These are phyloP conservation scores for Formica aserva DNA, from an alignment of 2,888 invertebrate species.

Conservation along the genomic window DNA sequence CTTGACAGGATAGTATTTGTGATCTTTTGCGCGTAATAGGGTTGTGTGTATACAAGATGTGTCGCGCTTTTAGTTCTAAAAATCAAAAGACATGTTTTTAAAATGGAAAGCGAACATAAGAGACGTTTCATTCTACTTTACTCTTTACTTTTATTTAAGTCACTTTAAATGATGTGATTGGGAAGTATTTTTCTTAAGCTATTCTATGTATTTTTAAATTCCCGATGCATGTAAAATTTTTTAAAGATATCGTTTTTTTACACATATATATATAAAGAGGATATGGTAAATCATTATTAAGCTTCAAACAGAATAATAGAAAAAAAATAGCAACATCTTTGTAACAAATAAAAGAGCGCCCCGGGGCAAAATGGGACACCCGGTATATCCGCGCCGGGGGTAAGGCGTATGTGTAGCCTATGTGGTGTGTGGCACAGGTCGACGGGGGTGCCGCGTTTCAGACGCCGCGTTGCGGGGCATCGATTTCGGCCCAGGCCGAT, in stretches of 20 bases:
- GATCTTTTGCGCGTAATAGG: neutral
- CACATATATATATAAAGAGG: neutral
- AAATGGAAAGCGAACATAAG: neutral
- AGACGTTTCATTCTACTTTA: neutral
- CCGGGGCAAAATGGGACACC: constrained; percentile 37
- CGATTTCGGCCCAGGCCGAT: constrained; percentile 83
- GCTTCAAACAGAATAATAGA: neutral
- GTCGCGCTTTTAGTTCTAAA: neutral
- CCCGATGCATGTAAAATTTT: neutral
- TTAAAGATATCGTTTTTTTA: neutral
- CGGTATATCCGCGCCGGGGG: constrained; percentile 24
- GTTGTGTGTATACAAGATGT: neutral
- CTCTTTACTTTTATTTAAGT: neutral
- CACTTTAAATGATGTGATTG: neutral
- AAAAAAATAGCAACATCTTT: neutral
- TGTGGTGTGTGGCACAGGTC: constrained; percentile 69
- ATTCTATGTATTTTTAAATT: neutral
- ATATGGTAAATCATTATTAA: neutral
- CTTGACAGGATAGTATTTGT: neutral
- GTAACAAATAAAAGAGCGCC: neutral
- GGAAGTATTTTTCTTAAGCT: neutral
- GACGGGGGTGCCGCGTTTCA: constrained; percentile 70
- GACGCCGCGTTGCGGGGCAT: constrained; percentile 79
- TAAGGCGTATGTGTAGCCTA: constrained; percentile 45
- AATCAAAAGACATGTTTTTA: neutral